A percentile compares a stretch with the other conserved stretches of the same genome.
Evolutionary conservation across 2,888 invertebrate species (phyloP).

Genomic region (Abrostola tripartita): DNA sequence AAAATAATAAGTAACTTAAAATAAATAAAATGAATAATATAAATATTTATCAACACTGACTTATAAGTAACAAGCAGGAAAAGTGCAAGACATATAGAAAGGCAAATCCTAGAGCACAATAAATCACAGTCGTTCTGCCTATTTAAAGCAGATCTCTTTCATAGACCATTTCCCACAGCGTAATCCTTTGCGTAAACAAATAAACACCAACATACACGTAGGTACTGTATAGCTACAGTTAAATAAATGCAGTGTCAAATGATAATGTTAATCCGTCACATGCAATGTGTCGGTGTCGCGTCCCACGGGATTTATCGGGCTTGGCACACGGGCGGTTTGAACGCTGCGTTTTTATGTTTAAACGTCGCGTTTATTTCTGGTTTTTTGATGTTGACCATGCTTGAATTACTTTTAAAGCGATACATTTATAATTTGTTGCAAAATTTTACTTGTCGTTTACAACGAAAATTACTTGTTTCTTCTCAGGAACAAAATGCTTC

Average conservation of each 20-base stretch:
- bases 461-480: too few species aligned
- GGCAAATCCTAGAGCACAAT: too few species aligned
- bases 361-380: background rate
- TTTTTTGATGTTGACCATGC: too few species aligned
- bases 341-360: constrained; percentile 12
- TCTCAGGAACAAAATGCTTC: too few species aligned
- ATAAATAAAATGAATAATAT: too few species aligned
- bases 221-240: constrained; percentile 63
- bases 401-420: too few species aligned
- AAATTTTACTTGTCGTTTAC: too few species aligned
- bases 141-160: background rate
- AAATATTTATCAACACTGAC: too few species aligned
- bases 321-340: constrained; percentile 63
- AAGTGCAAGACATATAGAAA: too few species aligned
- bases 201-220: constrained; percentile 46
- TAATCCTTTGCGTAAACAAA: constrained; percentile 34
- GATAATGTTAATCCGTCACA: constrained; percentile 87
- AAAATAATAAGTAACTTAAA: too few species aligned
- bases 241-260: constrained; percentile 88
- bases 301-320: constrained; percentile 82
- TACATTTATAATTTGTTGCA: too few species aligned
- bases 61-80: too few species aligned
- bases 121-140: background rate
- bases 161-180: constrained; percentile 20
- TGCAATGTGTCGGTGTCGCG: constrained; percentile 75